phyloP scores from a whole-genome alignment of 2,888 invertebrate genomes.

The Cacoxenus indagator region DNA sequence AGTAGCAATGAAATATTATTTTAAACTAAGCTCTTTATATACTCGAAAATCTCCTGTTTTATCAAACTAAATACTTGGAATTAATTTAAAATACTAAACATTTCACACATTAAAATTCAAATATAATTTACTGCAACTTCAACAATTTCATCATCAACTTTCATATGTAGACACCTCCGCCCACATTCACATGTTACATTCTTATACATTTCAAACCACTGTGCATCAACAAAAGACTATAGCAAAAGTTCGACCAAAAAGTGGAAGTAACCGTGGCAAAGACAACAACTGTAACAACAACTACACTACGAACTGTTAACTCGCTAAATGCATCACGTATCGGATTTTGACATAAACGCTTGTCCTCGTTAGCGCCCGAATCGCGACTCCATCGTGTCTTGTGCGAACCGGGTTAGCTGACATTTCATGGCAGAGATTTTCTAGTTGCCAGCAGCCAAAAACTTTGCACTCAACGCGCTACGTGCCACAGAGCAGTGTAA shows the following conservation, averaged over 20 bases:
- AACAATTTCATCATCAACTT: no score
- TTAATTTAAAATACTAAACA: no score
- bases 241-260: constrained; percentile 7
- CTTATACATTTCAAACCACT: not conserved
- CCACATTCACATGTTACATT: no score
- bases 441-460: constrained; percentile 42
- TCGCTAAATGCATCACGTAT: constrained; percentile 62
- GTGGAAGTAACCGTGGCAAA: not conserved
- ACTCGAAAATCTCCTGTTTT: no score
- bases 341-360: constrained; percentile 65
- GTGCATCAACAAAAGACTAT: not conserved
- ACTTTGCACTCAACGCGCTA: constrained; percentile 42
- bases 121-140: no score
- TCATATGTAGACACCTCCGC: no score
- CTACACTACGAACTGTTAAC: not conserved
- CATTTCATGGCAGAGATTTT: constrained; percentile 24
- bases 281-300: not conserved
- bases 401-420: constrained; percentile 38
- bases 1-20: no score
- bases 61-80: no score
- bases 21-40: no score
- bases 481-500: not conserved
- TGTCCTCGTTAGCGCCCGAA: constrained; percentile 62
- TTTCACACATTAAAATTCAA: no score
- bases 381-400: constrained; percentile 33